A percentile compares a stretch with the other conserved stretches of the same genome.
phyloP scores from a whole-genome alignment of 2,797 vertebrate species.

The Hylomyscus alleni region DNA sequence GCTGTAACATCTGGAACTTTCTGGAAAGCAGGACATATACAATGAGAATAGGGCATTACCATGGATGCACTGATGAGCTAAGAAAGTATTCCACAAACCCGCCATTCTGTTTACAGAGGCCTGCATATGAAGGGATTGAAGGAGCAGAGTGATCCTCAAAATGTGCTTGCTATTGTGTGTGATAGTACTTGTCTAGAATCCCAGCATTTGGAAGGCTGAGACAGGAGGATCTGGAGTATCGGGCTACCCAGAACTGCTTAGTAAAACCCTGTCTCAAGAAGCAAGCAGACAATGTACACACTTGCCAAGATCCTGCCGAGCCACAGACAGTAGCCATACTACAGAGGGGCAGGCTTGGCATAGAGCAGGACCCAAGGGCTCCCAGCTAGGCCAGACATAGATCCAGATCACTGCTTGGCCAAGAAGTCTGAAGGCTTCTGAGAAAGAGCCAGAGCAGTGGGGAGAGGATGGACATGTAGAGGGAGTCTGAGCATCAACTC shows the following conservation, averaged over 20 bases:
- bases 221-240: not conserved
- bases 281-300: not conserved
- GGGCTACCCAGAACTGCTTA: not conserved
- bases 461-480: not conserved
- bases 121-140: not conserved
- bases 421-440: not conserved
- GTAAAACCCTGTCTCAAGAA: not conserved
- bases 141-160: not conserved
- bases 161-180: not conserved
- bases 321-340: not conserved
- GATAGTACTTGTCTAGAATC: not conserved
- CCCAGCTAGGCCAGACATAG: not conserved
- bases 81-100: not conserved
- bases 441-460: not conserved
- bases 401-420: not conserved
- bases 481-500: not conserved
- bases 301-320: not conserved
- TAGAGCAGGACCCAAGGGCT: not conserved
- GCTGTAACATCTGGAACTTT: constrained; percentile 57
- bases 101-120: not conserved
- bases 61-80: constrained; percentile 19
- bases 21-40: constrained; percentile 58
- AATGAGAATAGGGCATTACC: constrained; percentile 14
- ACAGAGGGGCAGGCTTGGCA: not conserved
- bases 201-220: not conserved